A percentile compares a stretch with the other conserved stretches of the same genome.
These are phyloP conservation scores for Clusia tigrina DNA, from an alignment of 2,888 invertebrate species.

Conservation along the genomic window DNA sequence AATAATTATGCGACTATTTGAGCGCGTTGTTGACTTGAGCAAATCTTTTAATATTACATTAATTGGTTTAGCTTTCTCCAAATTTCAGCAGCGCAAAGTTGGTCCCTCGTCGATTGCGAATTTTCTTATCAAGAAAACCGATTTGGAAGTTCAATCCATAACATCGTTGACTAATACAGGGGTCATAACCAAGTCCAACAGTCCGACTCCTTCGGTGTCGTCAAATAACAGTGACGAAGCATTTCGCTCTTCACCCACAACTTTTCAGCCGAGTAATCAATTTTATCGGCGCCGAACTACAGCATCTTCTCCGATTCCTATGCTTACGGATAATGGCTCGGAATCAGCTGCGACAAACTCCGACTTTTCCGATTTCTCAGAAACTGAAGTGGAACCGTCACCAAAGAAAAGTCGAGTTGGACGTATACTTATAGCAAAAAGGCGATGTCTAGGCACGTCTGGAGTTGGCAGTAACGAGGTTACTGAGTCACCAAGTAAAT, in stretches of 20 bases:
- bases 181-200: constrained; percentile 37
- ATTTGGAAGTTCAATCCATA: constrained; percentile 80
- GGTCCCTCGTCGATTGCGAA: constrained; percentile 78
- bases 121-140: constrained; percentile 73
- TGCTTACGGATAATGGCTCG: constrained; percentile 58
- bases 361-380: constrained; percentile 69
- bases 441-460: constrained; percentile 59
- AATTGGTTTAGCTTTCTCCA: constrained; percentile 82
- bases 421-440: constrained; percentile 65
- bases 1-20: constrained; percentile 78
- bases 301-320: constrained; percentile 60
- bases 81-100: constrained; percentile 75
- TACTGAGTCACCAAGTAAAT: constrained; percentile 73
- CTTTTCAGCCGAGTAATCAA: constrained; percentile 61
- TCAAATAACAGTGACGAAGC: constrained; percentile 46
- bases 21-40: constrained; percentile 74
- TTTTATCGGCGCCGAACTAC: constrained; percentile 60
- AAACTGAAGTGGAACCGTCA: constrained; percentile 76
- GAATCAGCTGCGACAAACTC: constrained; percentile 62
- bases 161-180: constrained; percentile 68
- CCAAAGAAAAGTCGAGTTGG: constrained; percentile 73
- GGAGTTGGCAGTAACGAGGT: constrained; percentile 45
- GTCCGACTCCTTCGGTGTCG: constrained; percentile 35
- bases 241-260: constrained; percentile 59
- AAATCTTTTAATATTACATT: constrained; percentile 82